Percentiles rank a stretch among this genome's conserved stretches.
These are phyloP conservation scores for Eilema griseolum DNA, from an alignment of 2,888 invertebrate genomes.

Conservation along the genomic window DNA sequence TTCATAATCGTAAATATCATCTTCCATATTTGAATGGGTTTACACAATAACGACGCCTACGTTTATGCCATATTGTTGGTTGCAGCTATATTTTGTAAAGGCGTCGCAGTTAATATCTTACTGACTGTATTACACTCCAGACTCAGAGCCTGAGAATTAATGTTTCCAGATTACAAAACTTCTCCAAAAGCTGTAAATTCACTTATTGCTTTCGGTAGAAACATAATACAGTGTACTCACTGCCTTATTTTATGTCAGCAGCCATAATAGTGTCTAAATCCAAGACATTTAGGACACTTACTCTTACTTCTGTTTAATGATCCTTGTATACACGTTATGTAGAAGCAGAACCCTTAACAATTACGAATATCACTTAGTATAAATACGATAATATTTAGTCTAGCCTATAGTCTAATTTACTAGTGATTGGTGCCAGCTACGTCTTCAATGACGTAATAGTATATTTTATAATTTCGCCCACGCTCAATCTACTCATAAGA, in stretches of 20 bases:
- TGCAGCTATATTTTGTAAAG: neutral
- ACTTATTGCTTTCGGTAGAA: neutral
- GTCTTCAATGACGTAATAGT: conserved; percentile 24
- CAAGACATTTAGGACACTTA: too few species aligned
- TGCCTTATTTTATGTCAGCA: too few species aligned
- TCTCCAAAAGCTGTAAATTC: too few species aligned
- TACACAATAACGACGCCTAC: neutral
- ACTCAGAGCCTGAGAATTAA: too few species aligned
- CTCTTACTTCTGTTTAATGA: too few species aligned
- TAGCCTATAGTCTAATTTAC: neutral
- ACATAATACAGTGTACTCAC: neutral
- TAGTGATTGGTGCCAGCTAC: conserved; percentile 25
- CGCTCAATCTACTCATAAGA: conserved; percentile 27
- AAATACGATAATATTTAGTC: neutral
- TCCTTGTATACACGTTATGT: too few species aligned
- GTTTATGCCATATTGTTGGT: neutral
- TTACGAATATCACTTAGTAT: neutral
- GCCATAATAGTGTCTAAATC: too few species aligned
- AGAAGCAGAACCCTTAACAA: neutral
- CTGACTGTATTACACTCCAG: neutral
- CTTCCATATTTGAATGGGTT: neutral
- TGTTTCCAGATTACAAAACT: too few species aligned
- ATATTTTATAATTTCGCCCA: conserved; percentile 24
- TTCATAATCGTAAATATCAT: neutral
- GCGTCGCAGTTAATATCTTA: neutral